Evolutionary conservation across 2,888 invertebrate species (phyloP), one percentile per base, ranked within the genome.

Genomic region (Cheilosia urbana): DNA sequence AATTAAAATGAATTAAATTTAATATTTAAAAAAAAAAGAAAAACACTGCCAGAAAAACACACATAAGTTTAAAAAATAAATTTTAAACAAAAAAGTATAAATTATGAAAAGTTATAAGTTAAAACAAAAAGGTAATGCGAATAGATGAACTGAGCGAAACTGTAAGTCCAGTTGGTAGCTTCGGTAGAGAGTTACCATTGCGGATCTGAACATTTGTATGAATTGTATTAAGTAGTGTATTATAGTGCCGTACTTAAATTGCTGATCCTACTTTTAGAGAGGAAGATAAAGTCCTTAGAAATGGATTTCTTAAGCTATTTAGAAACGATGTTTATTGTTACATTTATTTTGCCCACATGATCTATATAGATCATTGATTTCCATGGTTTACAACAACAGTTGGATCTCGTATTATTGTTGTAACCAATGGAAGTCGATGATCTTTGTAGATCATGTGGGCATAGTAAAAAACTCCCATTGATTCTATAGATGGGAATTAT

Each of bases 31-130:
- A 19, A 66, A 75, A 66, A n/a, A 49, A 65, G 71, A 71, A 24
- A 71, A 75, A 84, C 84, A 84, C 84, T 84, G 84, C 84, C 84
- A 84, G 83, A 75, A 69, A 83, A 49, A 47, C 51, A 73, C 57
- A 60, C 49, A 75, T 75, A 80, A 69, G 47, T 82, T 77, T 73
- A 72, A 68, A 57, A 57, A 63, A 57, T 42, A 27, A 27, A 24
- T n/a, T 45, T 53, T 19, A 53, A 79, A 42, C 21, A 60, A 65
- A 53, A 72, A 21, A 6, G 11, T 51, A 55, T 15, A 72, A 55
- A 55, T 55, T 63, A 55, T 47, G 42, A 68, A 45, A 42, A 47
- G 9, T 24, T 9, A 42, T 66, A 40, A 65, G 37, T 71, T 72
- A 7, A 71, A 79, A 51, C 51, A 3, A 30, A 62, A 45, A 30